Evolutionary conservation across 2,888 invertebrate species (phyloP).

Genomic region (Pristionchus entomophagus): DNA sequence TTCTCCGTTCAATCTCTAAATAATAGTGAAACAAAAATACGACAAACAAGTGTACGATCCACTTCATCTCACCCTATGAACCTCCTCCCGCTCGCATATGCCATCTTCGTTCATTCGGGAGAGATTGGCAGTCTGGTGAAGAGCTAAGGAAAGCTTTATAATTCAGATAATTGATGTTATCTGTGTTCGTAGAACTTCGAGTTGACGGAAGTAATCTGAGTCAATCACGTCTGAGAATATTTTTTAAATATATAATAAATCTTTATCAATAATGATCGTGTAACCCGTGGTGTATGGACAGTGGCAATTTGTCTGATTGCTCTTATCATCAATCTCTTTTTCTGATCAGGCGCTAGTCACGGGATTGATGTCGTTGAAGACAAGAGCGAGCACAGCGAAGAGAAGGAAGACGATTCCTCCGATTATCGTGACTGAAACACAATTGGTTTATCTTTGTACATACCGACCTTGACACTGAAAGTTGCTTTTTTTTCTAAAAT

Average conservation of each 20-base stretch:
- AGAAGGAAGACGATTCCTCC: slow-evolving; percentile 3
- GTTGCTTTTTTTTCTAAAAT: too few species aligned
- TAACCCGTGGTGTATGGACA: neutral
- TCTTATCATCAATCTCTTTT: neutral
- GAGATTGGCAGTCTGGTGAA: neutral
- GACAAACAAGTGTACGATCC: neutral
- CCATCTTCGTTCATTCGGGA: neutral
- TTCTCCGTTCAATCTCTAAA: too few species aligned
- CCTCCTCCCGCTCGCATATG: neutral
- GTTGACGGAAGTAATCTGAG: neutral
- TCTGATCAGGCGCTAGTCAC: neutral
- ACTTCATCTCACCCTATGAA: neutral
- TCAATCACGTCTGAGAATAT: neutral
- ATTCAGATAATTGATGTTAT: neutral
- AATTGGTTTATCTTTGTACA: too few species aligned
- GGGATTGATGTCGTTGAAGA: neutral
- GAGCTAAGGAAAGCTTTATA: neutral
- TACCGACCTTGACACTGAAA: too few species aligned
- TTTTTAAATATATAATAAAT: neutral
- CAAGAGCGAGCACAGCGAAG: neutral
- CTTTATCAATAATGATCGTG: neutral
- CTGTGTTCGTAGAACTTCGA: neutral
- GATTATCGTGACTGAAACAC: neutral
- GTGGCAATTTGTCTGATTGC: neutral
- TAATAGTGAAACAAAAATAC: too few species aligned